Base-by-base conservation (phyloP, 1,140 invertebrate species). In the Brachionus koreanus region DNA sequence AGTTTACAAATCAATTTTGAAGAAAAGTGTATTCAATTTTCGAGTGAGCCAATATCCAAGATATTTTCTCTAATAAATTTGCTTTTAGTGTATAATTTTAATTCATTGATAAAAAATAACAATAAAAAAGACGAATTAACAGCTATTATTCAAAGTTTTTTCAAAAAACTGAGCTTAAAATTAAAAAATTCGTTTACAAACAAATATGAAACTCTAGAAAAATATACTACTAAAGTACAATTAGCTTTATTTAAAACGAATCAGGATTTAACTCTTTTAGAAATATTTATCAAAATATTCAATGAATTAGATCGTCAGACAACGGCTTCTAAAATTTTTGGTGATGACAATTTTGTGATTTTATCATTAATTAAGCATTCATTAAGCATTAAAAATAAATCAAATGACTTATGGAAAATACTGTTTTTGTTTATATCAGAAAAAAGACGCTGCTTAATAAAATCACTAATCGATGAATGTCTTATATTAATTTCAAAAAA, bases 401-500 rank as follows among this genome's bases (percentile, higher is more conserved):
- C 43, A 35, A 46, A 49, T 3, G 5, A 12, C 23, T 74, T 74
- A 13, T 74, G 69, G 69, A 74, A 74, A 46, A 46, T 25, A 29
- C 29, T 74, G 5, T 74, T 74, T 46, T 5, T 74, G 6, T 74
- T 46, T 46, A 46, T 9, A 3, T 49, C 13, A 25, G 10, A 25
- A n/a, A 42, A 74, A 29, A 74, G 46, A 16, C 37, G 23, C 0
- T 46, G 19, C 3, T 29, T 74, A 12, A 23, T 49, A 25, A 43
- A 46, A 46, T 35, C 39, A 13, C 0, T 74, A 12, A 13, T 74
- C 25, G 69, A 79, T 13, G 76, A 79, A 79, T 63, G 76, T 63
- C 12, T 79, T 0, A 43, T 79, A 6, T 77, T 87, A 69, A 86
- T 87, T 5, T 83, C 84, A 46, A 83, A 81, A 57, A 84, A 84